phyloP scores from a whole-genome alignment of 2,113 vertebrate species.

The Erpornis zantholeuca region DNA sequence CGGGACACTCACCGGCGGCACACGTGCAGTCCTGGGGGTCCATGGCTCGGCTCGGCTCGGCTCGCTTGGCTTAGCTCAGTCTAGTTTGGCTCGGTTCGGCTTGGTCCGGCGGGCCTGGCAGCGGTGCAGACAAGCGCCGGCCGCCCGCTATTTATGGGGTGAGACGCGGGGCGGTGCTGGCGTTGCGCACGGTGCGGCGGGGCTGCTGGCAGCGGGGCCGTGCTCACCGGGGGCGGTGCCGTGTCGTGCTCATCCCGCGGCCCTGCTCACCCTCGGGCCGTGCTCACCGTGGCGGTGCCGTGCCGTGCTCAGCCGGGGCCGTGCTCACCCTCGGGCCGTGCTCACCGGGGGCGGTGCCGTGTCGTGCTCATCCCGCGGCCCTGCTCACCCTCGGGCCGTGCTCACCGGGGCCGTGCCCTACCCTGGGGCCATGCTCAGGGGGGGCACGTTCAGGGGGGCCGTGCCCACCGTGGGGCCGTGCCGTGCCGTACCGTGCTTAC shows the following conservation, averaged over 20 bases:
- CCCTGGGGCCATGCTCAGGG: neutral
- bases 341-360: neutral
- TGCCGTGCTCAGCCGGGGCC: neutral
- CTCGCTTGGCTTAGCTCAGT: accelerated
- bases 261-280: neutral
- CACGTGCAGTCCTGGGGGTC: conserved; percentile 57
- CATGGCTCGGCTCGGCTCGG: neutral
- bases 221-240: neutral
- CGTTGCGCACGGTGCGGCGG: conserved; percentile 19
- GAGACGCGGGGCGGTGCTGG: neutral
- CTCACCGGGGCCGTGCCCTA: neutral
- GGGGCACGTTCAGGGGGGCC: neutral
- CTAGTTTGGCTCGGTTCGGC: accelerated
- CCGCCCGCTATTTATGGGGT: neutral
- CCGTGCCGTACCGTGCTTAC: neutral
- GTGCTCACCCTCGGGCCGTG: neutral
- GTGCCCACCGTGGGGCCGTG: no score
- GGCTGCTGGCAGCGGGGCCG: neutral
- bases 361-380: no score
- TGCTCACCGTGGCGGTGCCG: neutral
- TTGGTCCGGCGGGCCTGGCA: accelerated
- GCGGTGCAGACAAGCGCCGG: accelerated
- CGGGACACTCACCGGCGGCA: conserved; percentile 1
- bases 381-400: neutral
- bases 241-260: neutral